Evolutionary conservation across 2,888 invertebrate genomes (phyloP).

Genomic region (Himalopsyche kuldschensis): DNA sequence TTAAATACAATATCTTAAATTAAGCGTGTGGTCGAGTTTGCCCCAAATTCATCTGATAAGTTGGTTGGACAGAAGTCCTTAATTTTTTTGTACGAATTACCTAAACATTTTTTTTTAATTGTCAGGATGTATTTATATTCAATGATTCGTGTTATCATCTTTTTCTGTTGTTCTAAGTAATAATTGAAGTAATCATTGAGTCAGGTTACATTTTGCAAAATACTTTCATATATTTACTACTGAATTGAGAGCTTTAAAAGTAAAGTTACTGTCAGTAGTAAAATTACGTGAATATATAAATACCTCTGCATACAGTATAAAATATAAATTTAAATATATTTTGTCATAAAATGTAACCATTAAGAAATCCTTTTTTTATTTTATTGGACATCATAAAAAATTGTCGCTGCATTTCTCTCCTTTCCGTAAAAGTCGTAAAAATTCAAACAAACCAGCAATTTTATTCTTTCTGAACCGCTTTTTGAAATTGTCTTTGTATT

Average conservation of each 20-base stretch:
- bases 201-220: no score
- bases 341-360: neutral
- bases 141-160: no score
- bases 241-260: neutral
- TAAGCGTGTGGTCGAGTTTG: no score
- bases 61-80: no score
- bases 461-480: constrained; percentile 18
- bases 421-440: neutral
- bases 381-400: neutral
- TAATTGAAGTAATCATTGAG: no score
- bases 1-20: no score
- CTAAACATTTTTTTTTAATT: no score
- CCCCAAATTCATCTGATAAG: no score
- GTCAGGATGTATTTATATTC: no score
- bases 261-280: neutral
- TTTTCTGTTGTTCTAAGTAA: no score
- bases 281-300: neutral
- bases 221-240: no score
- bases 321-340: neutral
- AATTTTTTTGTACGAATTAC: no score
- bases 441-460: neutral
- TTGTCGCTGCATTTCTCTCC: neutral
- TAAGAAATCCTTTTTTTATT: neutral
- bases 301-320: neutral
- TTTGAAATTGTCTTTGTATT: constrained; percentile 38